Percentiles rank a stretch among this genome's conserved stretches.
phyloP scores from a whole-genome alignment of 2,888 invertebrate genomes.

The Ametastegia equiseti region DNA sequence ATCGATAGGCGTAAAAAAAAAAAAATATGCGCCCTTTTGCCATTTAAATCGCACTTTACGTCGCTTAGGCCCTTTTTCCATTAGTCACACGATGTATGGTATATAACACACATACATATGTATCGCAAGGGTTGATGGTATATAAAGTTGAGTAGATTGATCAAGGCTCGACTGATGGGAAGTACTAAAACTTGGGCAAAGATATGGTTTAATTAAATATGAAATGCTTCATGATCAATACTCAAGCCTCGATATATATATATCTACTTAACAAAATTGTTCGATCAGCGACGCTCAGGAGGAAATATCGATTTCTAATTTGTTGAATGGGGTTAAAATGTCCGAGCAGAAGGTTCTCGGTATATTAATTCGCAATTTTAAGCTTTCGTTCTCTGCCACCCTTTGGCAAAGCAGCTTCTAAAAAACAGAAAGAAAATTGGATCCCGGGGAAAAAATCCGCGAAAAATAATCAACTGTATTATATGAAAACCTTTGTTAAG shows the following conservation, averaged over 20 bases:
- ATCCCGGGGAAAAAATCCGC: background rate
- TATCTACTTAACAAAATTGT: background rate
- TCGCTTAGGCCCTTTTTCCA: too few relatives aligned
- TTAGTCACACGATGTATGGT: too few relatives aligned
- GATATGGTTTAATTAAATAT: background rate
- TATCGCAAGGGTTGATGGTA: too few relatives aligned
- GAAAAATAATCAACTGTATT: too few relatives aligned
- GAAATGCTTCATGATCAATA: background rate
- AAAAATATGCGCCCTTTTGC: too few relatives aligned
- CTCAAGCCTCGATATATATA: background rate
- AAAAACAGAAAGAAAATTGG: background rate
- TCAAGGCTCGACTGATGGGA: background rate
- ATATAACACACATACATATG: too few relatives aligned
- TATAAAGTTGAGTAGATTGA: background rate
- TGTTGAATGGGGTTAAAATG: background rate
- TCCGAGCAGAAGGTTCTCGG: background rate
- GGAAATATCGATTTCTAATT: slow-evolving; percentile 11
- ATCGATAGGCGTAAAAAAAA: too few relatives aligned
- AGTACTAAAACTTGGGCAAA: background rate
- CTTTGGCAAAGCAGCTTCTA: slow-evolving; percentile 31
- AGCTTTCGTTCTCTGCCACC: background rate
- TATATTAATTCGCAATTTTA: slow-evolving; percentile 23
- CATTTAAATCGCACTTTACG: too few relatives aligned
- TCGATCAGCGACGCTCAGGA: background rate
- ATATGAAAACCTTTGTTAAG: too few relatives aligned